Evolutionary conservation across 2,888 invertebrate genomes (phyloP).

Genomic region (Himalopsyche japonica): DNA sequence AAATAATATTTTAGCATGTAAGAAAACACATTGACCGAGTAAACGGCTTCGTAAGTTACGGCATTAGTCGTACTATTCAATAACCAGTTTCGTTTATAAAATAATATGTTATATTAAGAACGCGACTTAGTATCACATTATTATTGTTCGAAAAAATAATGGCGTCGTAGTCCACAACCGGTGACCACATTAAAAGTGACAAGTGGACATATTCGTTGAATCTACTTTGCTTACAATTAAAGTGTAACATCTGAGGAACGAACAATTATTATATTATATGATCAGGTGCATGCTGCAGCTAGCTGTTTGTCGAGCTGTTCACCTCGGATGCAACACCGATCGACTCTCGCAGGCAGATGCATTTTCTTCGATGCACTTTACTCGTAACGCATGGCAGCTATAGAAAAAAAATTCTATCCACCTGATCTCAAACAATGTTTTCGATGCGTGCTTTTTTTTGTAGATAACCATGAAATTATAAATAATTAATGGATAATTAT

Average conservation of each 20-base stretch:
- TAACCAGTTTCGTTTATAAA: neutral
- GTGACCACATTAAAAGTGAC: neutral
- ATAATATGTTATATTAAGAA: neutral
- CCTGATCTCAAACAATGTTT: neutral
- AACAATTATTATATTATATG: neutral
- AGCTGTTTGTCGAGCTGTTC: neutral
- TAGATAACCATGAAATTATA: neutral
- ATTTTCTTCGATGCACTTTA: neutral
- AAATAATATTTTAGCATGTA: neutral
- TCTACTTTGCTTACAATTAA: neutral
- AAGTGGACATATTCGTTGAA: neutral
- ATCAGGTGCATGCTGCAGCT: neutral
- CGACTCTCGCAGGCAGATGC: neutral
- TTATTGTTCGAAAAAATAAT: neutral
- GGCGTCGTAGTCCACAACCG: neutral
- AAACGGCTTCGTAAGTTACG: neutral
- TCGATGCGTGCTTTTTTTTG: neutral
- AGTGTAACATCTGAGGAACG: neutral
- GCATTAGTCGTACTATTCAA: neutral
- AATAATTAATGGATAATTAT: neutral
- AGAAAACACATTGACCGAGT: neutral
- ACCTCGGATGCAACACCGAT: neutral
- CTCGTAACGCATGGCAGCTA: neutral
- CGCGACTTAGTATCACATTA: neutral
- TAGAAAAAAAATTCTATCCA: neutral